Evolutionary conservation across 2,113 vertebrate species (phyloP), one percentile per base, ranked within the genome.

Genomic region (Pterophyllum scalare): DNA sequence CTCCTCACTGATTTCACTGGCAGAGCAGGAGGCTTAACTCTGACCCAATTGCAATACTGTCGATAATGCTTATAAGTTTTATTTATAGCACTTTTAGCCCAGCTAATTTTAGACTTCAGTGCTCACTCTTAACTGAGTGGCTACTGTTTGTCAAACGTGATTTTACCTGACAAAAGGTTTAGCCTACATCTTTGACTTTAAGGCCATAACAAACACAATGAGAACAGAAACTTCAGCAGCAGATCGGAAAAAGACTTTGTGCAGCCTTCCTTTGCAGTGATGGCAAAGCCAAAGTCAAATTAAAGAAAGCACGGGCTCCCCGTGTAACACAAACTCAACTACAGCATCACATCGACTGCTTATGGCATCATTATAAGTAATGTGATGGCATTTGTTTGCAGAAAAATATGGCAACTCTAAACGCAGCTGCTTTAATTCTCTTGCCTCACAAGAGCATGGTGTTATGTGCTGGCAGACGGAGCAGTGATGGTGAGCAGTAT

Each of bases 31-130:
- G 62, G 89, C 86, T 92, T 91, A 88, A 91, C 67, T 83, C 79
- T 89, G 90, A 91, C 88, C 91, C 87, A 92, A 56, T 88, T 91
- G 79, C 79, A 80, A 77, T 54, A 38, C 35, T 61, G 54, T 26
- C 77, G 78, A 90, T 87, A 85, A 88, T 87, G 46, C 65, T 87
- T 75, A 49, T 49, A 64, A 59, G 74, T 61, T 80, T 49, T 89
- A 91, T 85, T 89, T 80, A 94, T 81, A 84, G 79, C 58, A 28
- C 77, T 76, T 77, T 64, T 12, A 56, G 80, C 75, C 28, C 35
- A 12, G 77, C 87, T 87, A 75, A 90, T 88, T 92, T 81, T 85
- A 89, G 80, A 79, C 70, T 13, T 38, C 26, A 28, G 11, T 58
- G 56, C 28, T 84, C 28, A 64, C 58, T 86, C 62, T 70, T 83